Evolutionary conservation across 2,888 invertebrate genomes (phyloP), one percentile per base, ranked within the genome.

Genomic region (Mayetiola destructor): DNA sequence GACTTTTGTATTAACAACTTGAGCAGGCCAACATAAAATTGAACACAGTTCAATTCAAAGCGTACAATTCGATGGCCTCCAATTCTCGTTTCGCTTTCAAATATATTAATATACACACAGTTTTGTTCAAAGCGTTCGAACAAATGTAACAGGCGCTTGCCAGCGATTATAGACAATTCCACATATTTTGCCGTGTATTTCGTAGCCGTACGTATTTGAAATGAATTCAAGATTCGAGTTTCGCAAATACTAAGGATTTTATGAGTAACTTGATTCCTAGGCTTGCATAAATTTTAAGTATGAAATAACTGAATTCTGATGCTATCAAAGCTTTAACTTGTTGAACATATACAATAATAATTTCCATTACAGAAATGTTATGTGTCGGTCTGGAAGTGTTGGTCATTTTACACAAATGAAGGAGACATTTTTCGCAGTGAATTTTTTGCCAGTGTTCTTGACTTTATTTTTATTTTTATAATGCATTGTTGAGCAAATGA

Each of bases 221-320:
- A n/a, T 23, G 27, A 48, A 48, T 48, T 48, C 48, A 27, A 48
- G 27, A 48, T 48, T 48, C 48, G 27, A 48, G 48, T 48, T 48
- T 48, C 27, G 48, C 48, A 48, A 48, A 48, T 48, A 48, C 48
- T 27, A 48, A 48, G 48, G 48, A 48, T 48, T 48, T 48, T 48
- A 48, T 48, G 48, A 48, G 48, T 48, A 48, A 48, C 48, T 48
- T 48, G 27, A 48, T 16, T 14, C 23, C n/a, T 27, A 48, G 48
- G 48, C 18, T 48, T 14, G 8, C 48, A 48, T 48, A 10, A 48
- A 27, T n/a, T n/a, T n/a, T n/a, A n/a, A n/a, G n/a, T n/a, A n/a
- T n/a, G n/a, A n/a, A n/a, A n/a, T n/a, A n/a, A n/a, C n/a, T n/a
- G n/a, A n/a, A n/a, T n/a, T n/a, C n/a, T n/a, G n/a, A n/a, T n/a